These are phyloP conservation scores for Drosophila parvula DNA, from an alignment of 1,140 invertebrate species.

Conservation along the genomic window DNA sequence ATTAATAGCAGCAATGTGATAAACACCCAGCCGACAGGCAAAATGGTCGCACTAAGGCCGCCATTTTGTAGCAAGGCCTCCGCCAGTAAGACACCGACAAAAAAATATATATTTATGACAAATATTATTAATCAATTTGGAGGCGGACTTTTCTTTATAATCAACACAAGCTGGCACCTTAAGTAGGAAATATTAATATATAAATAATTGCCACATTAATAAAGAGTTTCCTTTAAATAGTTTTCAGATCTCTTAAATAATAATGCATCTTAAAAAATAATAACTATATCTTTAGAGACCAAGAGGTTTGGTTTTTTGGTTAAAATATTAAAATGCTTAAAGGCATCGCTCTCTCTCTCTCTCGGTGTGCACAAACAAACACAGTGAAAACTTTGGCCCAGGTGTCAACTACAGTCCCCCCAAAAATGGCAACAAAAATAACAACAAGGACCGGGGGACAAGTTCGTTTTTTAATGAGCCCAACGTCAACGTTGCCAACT, in stretches of 20 bases:
- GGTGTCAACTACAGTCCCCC: slow-evolving; percentile 72
- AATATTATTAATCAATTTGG: neutral
- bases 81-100: neutral
- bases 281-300: neutral
- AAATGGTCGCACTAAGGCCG: slow-evolving; percentile 68
- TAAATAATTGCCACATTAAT: neutral
- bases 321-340: too few relatives aligned
- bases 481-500: slow-evolving; percentile 53
- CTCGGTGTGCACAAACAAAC: neutral
- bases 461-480: slow-evolving; percentile 75
- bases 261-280: too few relatives aligned
- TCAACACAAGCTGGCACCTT: neutral
- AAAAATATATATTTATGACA: neutral
- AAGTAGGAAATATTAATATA: neutral
- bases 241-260: too few relatives aligned
- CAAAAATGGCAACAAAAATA: slow-evolving; percentile 27
- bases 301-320: too few relatives aligned
- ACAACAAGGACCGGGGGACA: slow-evolving; percentile 27
- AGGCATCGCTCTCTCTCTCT: neutral
- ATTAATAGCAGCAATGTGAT: slow-evolving; percentile 84
- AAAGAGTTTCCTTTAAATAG: too few relatives aligned
- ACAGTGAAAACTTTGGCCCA: slow-evolving; percentile 60
- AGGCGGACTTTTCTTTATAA: neutral
- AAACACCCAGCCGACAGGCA: slow-evolving; percentile 72
- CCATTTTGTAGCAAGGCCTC: slow-evolving; percentile 60